phyloP scores from a whole-genome alignment of 2,888 invertebrate species.

The Vanessa cardui region DNA sequence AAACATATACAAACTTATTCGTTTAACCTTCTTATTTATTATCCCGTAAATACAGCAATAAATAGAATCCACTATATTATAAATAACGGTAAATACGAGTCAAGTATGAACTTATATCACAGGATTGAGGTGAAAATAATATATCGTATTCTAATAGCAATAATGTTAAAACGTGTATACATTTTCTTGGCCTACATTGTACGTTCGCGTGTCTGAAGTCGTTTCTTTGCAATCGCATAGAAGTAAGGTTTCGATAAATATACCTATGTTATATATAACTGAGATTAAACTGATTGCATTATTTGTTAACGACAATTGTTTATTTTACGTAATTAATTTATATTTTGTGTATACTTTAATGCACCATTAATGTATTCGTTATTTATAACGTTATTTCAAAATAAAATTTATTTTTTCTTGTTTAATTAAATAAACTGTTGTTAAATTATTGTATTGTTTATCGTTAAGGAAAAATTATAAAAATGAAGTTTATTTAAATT shows the following conservation, averaged over 20 bases:
- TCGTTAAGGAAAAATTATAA: background rate
- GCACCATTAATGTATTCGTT: background rate
- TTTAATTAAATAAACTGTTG: background rate
- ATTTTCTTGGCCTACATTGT: constrained; percentile 57
- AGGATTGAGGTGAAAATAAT: constrained; percentile 32
- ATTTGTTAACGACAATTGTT: constrained; percentile 38
- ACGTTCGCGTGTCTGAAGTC: constrained; percentile 76
- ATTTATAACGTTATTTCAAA: background rate
- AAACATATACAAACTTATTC: no score
- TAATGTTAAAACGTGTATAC: constrained; percentile 45
- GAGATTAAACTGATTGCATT: constrained; percentile 53
- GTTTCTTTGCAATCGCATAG: constrained; percentile 79
- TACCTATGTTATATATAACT: constrained; percentile 53
- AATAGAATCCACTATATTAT: background rate
- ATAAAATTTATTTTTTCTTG: background rate
- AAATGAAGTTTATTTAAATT: background rate
- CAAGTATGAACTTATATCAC: constrained; percentile 21
- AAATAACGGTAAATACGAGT: constrained; percentile 3
- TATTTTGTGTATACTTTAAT: constrained; percentile 1
- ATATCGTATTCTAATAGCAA: constrained; percentile 33
- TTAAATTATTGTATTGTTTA: background rate
- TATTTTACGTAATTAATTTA: constrained; percentile 33
- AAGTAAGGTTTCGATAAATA: constrained; percentile 79
- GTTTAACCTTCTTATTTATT: no score
- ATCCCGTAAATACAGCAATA: no score